Evolutionary conservation across 1,140 invertebrate species (phyloP).

Genomic region (Sogatella furcifera): DNA sequence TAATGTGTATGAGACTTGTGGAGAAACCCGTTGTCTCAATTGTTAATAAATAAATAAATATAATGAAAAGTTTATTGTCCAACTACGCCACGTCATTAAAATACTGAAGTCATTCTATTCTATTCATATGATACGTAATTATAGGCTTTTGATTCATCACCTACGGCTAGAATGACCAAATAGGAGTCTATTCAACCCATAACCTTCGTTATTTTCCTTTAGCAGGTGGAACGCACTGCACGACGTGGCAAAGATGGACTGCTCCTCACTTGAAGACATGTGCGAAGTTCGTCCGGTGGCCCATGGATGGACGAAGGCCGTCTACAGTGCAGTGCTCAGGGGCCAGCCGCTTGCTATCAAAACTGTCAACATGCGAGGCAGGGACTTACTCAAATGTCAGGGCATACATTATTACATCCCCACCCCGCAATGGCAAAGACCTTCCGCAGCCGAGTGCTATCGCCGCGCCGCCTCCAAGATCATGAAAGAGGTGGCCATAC

Average conservation of each 20-base stretch:
- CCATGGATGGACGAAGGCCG: constrained; percentile 39
- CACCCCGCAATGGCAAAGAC: too few relatives aligned
- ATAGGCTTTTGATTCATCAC: too few relatives aligned
- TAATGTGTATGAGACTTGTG: too few relatives aligned
- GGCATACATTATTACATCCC: constrained; percentile 1
- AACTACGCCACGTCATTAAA: too few relatives aligned
- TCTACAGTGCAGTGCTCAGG: constrained; percentile 31
- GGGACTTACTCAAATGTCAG: constrained; percentile 33
- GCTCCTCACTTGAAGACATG: constrained; percentile 18
- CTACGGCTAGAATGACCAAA: too few relatives aligned
- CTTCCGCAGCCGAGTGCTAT: constrained; percentile 29
- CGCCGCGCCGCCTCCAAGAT: constrained; percentile 33
- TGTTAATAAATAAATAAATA: too few relatives aligned
- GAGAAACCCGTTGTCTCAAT: too few relatives aligned
- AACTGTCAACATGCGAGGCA: constrained; percentile 34
- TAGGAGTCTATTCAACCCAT: not conserved
- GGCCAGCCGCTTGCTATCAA: constrained; percentile 34
- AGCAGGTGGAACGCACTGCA: constrained; percentile 1
- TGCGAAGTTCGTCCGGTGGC: constrained; percentile 26
- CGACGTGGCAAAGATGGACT: constrained; percentile 15
- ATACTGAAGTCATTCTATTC: too few relatives aligned
- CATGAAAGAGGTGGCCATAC: constrained; percentile 24
- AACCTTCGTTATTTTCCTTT: not conserved
- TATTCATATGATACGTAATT: too few relatives aligned
- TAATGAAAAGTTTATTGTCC: too few relatives aligned